Base-by-base conservation (phyloP, 2,797 vertebrate species). In the Bradypodion pumilum region DNA sequence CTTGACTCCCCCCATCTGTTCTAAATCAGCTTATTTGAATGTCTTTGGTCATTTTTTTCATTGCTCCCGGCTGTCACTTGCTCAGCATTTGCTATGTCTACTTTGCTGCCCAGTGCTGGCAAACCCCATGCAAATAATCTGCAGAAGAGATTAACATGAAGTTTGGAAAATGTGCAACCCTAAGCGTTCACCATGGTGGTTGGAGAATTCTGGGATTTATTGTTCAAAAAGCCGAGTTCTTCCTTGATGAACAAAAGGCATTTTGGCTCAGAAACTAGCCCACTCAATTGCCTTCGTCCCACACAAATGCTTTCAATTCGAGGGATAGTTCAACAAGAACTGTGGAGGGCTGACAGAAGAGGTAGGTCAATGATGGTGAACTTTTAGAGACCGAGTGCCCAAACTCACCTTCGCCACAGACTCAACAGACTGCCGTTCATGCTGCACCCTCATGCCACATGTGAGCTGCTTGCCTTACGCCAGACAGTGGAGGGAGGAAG, bases 181-280 rank as follows among this genome's bases (percentile, higher is more conserved):
- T 15, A 52, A 56, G 4, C 52, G 56, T 56, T 56, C 52, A 15
- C 13, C 52, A 56, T 56, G 52, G 19, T 56, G 19, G 46, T 42
- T 42, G 21, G 4, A 65, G 9, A 21, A 65, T 65, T 32, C 13
- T 65, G 27, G 63, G 63, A 12, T 65, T n/a, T 65, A 29, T 65
- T 15, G 42, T n/a, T 4, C 27, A 44, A n/a, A 15, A 29, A 16
- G 29, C 12, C 16, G 12, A 19, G 52, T 56, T 19, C 40, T 73
- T 40, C 81, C 81, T 46, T 81, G 83, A 83, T 65, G 70, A 89
- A 84, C 81, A 87, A 79, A 35, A 19, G 0, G 8, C 66, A 89
- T 80, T 80, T 78, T 32, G 52, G 23, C 13, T 35, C 8, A 81
- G 86, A 15, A 85, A 85, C 29, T 1, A 62, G 6, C 37, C 52